Base-by-base conservation (phyloP, 2,113 vertebrate genomes). In the Plotosus lineatus region DNA sequence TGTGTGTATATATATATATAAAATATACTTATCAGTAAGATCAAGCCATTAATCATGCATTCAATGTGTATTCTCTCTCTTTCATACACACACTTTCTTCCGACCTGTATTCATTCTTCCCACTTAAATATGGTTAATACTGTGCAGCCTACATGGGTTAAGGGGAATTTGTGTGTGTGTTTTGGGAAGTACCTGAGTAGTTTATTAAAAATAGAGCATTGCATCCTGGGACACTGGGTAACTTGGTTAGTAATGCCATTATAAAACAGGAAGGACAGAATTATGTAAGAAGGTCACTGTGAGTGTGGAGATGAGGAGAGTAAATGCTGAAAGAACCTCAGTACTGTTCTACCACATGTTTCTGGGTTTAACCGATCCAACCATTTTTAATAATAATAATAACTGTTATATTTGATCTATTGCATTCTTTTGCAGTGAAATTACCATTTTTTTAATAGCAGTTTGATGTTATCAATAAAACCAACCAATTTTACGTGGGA, bases 141-240 rank as follows among this genome's bases (percentile, higher is more conserved):
- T n/a, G n/a, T n/a, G 0, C 23, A 46, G 1, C 23, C 40, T 69
- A 8, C 28, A 15, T 12, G 6, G 38, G 2, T 11, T 0, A 65
- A 63, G 31, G 33, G 58, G n/a, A 33, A 33, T 48, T 51, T 78
- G 26, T 63, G 55, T 65, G 56, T 78, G 75, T 83, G 81, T 82
- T 10, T 53, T 78, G 75, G 51, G 76, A 63, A n/a, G 33, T 48
- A 50, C 40, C 58, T 61, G 40, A 48, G 75, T 28, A n/a, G n/a
- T n/a, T n/a, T n/a, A 61, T 61, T 17, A 60, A 76, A 48, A 66
- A 53, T 38, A 79, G 60, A 55, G 48, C 61, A 33, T 14, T 53
- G 77, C 40, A 33, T 79, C 38, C 48, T 71, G 26, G 38, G 66
- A 60, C 78, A 44, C 23, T 46, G 65, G 56, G 56, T 46, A 21